Conservation (phyloP, 2,888 invertebrate genomes). For the Tineola bisselliella region DNA sequence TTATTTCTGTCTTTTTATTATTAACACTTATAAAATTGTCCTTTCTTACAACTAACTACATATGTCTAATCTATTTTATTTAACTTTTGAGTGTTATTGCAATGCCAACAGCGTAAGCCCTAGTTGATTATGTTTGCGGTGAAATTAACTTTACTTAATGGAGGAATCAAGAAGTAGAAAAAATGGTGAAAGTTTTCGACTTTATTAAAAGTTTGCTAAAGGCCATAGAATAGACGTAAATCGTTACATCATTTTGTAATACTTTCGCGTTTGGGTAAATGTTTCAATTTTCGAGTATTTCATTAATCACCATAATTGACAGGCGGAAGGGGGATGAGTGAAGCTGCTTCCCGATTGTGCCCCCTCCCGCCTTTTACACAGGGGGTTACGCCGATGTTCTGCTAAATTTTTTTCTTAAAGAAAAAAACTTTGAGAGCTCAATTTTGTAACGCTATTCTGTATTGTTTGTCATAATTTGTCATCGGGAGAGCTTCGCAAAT, state of each 20-base stretch:
- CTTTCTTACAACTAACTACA: too few relatives aligned
- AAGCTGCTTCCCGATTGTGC: constrained; percentile 27
- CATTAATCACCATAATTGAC: constrained; percentile 67
- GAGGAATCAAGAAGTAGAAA: not conserved
- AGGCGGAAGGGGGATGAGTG: constrained; percentile 37
- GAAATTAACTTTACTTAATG: not conserved
- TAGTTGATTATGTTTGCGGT: not conserved
- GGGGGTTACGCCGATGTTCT: constrained; percentile 7
- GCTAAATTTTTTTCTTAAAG: constrained; percentile 12
- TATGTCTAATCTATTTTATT: too few relatives aligned
- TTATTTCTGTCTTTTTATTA: not conserved
- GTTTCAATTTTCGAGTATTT: constrained; percentile 61
- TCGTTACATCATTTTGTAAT: constrained; percentile 43
- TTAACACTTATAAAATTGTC: not conserved
- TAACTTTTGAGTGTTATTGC: not conserved
- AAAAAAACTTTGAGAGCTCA: constrained; percentile 13
- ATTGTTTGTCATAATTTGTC: constrained; percentile 14
- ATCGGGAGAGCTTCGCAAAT: constrained; percentile 12
- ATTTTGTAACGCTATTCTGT: constrained; percentile 11
- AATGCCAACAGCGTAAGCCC: not conserved
- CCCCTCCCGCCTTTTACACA: constrained; percentile 26
- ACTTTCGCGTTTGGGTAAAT: constrained; percentile 56
- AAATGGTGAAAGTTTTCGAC: constrained; percentile 18
- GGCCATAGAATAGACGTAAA: constrained; percentile 21
- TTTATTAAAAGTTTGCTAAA: constrained; percentile 50